phyloP scores from a whole-genome alignment of 1,140 invertebrate genomes.

The Harpegnathos saltator region DNA sequence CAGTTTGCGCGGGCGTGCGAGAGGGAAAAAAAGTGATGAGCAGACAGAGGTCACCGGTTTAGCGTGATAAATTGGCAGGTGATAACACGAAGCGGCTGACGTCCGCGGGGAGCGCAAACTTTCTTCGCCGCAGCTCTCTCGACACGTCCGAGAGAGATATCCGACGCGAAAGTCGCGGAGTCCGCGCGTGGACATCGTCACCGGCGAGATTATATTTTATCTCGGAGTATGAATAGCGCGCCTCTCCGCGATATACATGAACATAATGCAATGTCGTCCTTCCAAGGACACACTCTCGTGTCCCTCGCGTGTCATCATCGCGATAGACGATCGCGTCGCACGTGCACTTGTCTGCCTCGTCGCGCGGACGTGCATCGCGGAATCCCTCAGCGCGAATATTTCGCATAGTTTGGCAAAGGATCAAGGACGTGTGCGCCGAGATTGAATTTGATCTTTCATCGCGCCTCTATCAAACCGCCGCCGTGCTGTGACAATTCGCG shows the following conservation, averaged over 20 bases:
- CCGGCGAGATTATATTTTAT: background rate
- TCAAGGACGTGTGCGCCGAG: background rate
- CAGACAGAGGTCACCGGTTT: constrained; percentile 36
- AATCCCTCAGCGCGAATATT: background rate
- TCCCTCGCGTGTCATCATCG: no score
- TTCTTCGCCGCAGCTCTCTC: constrained; percentile 16
- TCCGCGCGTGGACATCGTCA: constrained; percentile 5
- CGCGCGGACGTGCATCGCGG: background rate
- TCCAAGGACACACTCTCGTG: background rate
- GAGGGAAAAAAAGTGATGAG: constrained; percentile 42
- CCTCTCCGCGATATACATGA: background rate
- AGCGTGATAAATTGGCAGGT: constrained; percentile 59
- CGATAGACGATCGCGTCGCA: background rate
- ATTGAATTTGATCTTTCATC: constrained; percentile 28
- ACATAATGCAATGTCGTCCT: no score
- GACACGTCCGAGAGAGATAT: constrained; percentile 16
- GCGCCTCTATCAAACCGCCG: no score
- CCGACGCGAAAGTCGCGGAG: background rate
- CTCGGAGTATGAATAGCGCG: background rate
- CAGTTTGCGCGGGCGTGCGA: constrained; percentile 45
- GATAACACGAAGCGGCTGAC: constrained; percentile 53
- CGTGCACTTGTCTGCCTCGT: background rate
- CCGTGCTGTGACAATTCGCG: constrained; percentile 42
- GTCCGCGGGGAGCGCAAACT: constrained; percentile 30
- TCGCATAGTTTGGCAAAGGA: constrained; percentile 11